Evolutionary conservation across 23 tunicate species (phyloP).

Genomic region (Clavelina lepadiformis): DNA sequence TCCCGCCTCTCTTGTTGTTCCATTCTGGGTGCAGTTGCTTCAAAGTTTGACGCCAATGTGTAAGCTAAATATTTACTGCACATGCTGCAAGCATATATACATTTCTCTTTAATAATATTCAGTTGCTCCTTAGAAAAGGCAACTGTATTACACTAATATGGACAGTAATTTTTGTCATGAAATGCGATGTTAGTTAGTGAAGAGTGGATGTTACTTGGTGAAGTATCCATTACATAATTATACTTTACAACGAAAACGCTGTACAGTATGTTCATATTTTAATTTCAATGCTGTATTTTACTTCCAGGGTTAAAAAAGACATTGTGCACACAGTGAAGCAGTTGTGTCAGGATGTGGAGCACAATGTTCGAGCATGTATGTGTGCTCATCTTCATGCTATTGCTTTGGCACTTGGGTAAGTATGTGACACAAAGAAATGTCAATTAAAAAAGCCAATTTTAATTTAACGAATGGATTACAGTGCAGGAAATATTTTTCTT

Average conservation of each 20-base stretch:
- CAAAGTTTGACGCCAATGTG: conserved; percentile 72
- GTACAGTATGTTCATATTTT: not conserved
- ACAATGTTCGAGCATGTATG: conserved; percentile 83
- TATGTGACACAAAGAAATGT: no score
- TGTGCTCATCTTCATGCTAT: conserved; percentile 55
- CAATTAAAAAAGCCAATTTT: no score
- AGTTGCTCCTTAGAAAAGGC: no score
- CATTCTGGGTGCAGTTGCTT: conserved; percentile 62
- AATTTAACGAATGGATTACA: no score
- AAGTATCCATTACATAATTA: no score
- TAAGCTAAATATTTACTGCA: conserved; percentile 9
- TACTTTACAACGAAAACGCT: not conserved
- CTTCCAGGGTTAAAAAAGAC: conserved; percentile 78
- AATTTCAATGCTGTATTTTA: not conserved
- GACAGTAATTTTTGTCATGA: no score
- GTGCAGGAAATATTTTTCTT: no score
- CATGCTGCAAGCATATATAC: not conserved
- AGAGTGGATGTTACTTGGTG: no score
- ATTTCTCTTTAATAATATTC: no score
- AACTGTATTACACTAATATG: no score
- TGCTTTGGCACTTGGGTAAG: conserved; percentile 68
- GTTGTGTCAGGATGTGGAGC: conserved; percentile 84
- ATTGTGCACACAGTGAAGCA: conserved; percentile 63
- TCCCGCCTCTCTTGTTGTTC: conserved; percentile 68
- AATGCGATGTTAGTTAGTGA: no score